Conservation (phyloP, 2,888 invertebrate species). For the Eumerus sabulonum region DNA sequence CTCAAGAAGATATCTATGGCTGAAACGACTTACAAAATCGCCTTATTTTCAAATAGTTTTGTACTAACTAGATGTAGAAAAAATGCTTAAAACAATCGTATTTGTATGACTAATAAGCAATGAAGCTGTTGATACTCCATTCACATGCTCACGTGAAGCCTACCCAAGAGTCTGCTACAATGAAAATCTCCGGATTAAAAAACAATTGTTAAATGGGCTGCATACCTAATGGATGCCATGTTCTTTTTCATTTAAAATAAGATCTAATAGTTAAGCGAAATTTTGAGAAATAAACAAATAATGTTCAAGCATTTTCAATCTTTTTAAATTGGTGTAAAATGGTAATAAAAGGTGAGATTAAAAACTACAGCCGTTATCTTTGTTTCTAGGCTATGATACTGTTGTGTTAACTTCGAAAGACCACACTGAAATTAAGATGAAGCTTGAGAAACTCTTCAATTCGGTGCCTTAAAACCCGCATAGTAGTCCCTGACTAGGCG, state of each 20-base stretch:
- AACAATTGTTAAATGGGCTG: constrained; percentile 1
- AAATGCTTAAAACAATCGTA: no score
- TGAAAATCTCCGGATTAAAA: constrained; percentile 19
- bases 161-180: background rate
- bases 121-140: no score
- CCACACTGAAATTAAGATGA: no score
- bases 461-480: no score
- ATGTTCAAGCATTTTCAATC: background rate
- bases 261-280: constrained; percentile 52
- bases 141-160: no score
- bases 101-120: no score
- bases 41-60: constrained; percentile 39
- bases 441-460: no score
- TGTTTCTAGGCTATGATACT: no score
- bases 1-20: background rate
- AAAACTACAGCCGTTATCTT: no score
- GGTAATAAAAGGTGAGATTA: background rate
- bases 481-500: no score
- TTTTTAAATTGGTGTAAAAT: constrained; percentile 2
- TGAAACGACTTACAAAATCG: constrained; percentile 3
- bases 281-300: constrained; percentile 23
- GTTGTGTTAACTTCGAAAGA: no score
- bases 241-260: constrained; percentile 16
- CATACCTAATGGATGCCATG: constrained; percentile 42
- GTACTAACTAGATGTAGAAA: background rate